Conservation (phyloP, 2,113 vertebrate genomes). For the Calidris pugnax region DNA sequence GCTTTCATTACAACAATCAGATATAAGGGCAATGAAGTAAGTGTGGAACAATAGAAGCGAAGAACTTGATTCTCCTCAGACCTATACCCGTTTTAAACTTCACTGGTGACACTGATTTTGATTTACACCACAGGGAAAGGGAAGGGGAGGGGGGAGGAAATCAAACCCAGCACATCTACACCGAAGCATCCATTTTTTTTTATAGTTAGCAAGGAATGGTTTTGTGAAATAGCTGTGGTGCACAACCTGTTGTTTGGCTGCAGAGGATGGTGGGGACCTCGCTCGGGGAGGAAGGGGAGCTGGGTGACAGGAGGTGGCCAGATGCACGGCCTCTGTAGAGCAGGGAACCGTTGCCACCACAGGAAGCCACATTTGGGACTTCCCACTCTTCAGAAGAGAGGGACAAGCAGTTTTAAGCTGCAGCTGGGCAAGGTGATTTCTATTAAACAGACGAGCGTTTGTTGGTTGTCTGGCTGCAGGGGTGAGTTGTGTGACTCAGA, state of each 20-base stretch:
- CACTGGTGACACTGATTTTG: not conserved
- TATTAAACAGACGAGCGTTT: not conserved
- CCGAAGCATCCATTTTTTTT: not conserved
- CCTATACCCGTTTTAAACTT: not conserved
- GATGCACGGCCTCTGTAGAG: rapidly evolving
- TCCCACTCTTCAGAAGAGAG: not conserved
- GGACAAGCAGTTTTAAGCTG: not conserved
- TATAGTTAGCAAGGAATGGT: not conserved
- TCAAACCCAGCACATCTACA: not conserved
- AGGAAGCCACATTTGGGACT: not conserved
- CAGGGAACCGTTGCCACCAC: not conserved
- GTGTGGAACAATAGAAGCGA: conserved; percentile 31
- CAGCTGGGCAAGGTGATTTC: not conserved
- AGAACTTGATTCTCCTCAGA: conserved; percentile 11
- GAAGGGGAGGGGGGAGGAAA: not conserved
- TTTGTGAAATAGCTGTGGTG: not conserved
- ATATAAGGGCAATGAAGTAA: conserved; percentile 48
- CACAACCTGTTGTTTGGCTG: not conserved
- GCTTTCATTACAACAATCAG: conserved; percentile 49
- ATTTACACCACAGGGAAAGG: not conserved
- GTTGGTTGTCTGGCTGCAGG: not conserved
- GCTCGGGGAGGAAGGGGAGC: not conserved
- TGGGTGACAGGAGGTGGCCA: not conserved
- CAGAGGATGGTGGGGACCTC: not conserved
- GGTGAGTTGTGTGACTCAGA: not conserved